Base-by-base conservation (phyloP, 2,797 vertebrate genomes). In the Clamator glandarius region DNA sequence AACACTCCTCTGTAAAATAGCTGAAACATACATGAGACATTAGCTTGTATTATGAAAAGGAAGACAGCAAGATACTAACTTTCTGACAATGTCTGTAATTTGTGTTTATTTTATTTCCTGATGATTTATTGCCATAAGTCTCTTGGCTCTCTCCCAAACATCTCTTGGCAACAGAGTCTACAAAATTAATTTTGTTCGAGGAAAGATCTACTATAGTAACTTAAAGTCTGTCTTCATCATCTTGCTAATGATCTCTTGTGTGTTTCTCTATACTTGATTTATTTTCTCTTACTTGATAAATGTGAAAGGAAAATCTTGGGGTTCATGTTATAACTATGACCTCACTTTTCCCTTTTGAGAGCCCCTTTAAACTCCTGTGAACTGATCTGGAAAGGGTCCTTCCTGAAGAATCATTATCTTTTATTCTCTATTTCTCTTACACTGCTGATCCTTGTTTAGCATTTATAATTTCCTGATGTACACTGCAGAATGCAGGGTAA, bases 141-240 rank as follows among this genome's bases (percentile, higher is more conserved):
- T 96, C 90, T 96, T 97, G 98, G 97, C 96, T 84, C 12, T 55
- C 76, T 89, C 93, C 96, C 97, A 97, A 96, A 88, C 79, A 94
- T 96, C 95, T 96, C 96, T 96, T 97, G 96, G 95, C 96, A 97
- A 93, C 91, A 70, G 85, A 97, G 76, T 96, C 90, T 90, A 95
- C 90, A 92, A 97, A 97, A 97, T 97, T 97, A 97, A 97, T 97
- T 97, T 96, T 94, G 89, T 96, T 74, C 84, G 97, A 95, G 87
- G 96, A 96, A 94, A 96, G 77, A 90, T 94, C 83, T 96, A 97
- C 94, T 93, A 72, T 92, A 93, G 90, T 90, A 96, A 96, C 96
- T 96, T 95, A 79, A 96, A 97, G 94, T 91, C 95, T 96, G 93
- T 94, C 94, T 96, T 96, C 50, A 96, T 96, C 91, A 92, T 97